Percentiles rank a stretch among this genome's conserved stretches.
phyloP scores from a whole-genome alignment of 1,140 invertebrate species.

The Brevipalpus yothersi region DNA sequence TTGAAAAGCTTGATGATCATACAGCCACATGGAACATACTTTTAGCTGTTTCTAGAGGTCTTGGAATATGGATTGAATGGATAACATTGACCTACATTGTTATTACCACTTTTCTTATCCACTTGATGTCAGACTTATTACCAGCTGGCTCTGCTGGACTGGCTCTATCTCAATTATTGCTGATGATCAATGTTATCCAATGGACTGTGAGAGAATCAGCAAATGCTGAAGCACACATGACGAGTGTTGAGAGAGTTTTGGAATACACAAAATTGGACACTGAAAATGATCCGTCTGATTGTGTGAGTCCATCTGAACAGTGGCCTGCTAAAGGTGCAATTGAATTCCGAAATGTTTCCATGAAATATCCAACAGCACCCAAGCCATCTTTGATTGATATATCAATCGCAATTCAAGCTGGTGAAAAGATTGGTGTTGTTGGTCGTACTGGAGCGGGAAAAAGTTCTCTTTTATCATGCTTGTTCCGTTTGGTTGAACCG shows the following conservation, averaged over 20 bases:
- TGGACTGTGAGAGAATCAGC: slow-evolving; percentile 55
- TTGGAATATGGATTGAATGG: slow-evolving; percentile 53
- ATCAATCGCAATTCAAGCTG: slow-evolving; percentile 12
- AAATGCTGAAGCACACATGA: slow-evolving; percentile 57
- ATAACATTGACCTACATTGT: slow-evolving; percentile 41
- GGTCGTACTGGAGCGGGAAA: slow-evolving; percentile 76
- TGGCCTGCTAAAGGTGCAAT: slow-evolving; percentile 44
- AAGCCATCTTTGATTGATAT: slow-evolving; percentile 27
- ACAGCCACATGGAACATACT: slow-evolving; percentile 43
- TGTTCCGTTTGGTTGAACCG: slow-evolving; percentile 47
- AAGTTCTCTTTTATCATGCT: slow-evolving; percentile 52
- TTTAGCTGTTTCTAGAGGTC: slow-evolving; percentile 45
- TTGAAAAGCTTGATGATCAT: slow-evolving; percentile 46
- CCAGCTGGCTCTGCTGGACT: slow-evolving; percentile 43
- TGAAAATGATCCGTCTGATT: slow-evolving; percentile 26
- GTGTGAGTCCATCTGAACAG: slow-evolving; percentile 2
- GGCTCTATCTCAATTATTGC: slow-evolving; percentile 45
- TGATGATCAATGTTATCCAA: slow-evolving; percentile 47
- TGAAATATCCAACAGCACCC: slow-evolving; percentile 33
- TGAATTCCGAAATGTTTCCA: slow-evolving; percentile 33
- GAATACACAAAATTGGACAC: slow-evolving; percentile 45
- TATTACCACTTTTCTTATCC: slow-evolving; percentile 13
- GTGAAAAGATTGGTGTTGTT: slow-evolving; percentile 49
- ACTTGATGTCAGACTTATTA: not conserved
- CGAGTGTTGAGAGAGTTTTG: slow-evolving; percentile 50